phyloP scores from a whole-genome alignment of 2,888 invertebrate species.

The Caenorhabditis virilis region DNA sequence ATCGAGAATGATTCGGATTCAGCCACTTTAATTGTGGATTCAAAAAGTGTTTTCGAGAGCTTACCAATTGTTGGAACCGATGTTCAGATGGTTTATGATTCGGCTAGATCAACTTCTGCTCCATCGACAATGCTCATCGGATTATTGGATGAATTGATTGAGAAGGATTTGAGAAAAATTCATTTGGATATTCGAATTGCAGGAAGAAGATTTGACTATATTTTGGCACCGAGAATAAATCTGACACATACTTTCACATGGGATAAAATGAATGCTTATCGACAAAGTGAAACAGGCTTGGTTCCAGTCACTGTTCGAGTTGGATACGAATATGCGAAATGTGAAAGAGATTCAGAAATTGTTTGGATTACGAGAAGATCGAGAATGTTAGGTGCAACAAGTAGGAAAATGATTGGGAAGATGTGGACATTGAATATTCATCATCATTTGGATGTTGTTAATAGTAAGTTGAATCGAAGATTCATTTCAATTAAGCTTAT shows the following conservation, averaged over 20 bases:
- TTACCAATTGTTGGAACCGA: conserved; percentile 37
- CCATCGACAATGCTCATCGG: conserved; percentile 89
- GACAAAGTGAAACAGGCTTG: conserved; percentile 90
- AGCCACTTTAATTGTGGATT: conserved; percentile 22
- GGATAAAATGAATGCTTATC: conserved; percentile 96
- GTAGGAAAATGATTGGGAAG: conserved; percentile 37
- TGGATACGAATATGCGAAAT: conserved; percentile 90
- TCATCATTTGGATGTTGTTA: conserved; percentile 97
- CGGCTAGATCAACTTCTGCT: conserved; percentile 91
- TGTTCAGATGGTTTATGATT: conserved; percentile 82
- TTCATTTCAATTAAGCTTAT: conserved; percentile 3
- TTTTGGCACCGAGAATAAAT: conserved; percentile 71
- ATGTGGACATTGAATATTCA: conserved; percentile 97
- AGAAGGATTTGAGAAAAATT: conserved; percentile 82
- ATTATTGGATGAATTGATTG: conserved; percentile 81
- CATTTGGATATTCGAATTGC: conserved; percentile 83
- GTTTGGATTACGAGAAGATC: conserved; percentile 95
- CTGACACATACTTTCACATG: conserved; percentile 94
- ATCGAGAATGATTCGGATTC: conserved; percentile 8
- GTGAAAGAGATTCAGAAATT: conserved; percentile 79
- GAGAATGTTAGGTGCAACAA: conserved; percentile 73
- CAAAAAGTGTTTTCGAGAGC: conserved; percentile 22
- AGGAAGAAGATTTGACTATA: conserved; percentile 36
- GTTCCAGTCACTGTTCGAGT: conserved; percentile 63
- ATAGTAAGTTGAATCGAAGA: conserved; percentile 75